A percentile compares a stretch with the other conserved stretches of the same genome.
phyloP scores from a whole-genome alignment of 2,113 vertebrate genomes.

The Siniperca chuatsi region DNA sequence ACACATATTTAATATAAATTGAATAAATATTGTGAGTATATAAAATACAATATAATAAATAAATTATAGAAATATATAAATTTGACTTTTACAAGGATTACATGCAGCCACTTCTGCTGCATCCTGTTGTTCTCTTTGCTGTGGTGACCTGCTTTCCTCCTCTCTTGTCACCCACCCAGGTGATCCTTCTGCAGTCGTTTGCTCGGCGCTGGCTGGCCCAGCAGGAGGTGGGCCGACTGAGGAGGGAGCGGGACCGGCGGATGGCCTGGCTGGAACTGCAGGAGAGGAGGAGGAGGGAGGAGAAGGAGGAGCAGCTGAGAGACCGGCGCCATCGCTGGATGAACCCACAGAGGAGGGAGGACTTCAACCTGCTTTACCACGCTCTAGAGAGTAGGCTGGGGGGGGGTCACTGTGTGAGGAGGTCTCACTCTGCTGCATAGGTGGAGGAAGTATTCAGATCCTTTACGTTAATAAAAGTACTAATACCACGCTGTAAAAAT shows the following conservation, averaged over 20 bases:
- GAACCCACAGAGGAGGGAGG: constrained; percentile 88
- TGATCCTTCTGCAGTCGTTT: constrained; percentile 88
- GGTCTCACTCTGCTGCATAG: too few relatives aligned
- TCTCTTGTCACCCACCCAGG: constrained; percentile 71
- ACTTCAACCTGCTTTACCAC: constrained; percentile 91
- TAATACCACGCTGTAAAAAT: not conserved
- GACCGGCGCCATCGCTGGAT: constrained; percentile 85
- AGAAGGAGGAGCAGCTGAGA: constrained; percentile 85
- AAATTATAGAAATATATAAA: too few relatives aligned
- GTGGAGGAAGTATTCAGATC: not conserved
- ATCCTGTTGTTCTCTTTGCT: too few relatives aligned
- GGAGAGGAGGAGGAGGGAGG: constrained; percentile 77
- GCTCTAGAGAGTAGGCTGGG: constrained; percentile 89
- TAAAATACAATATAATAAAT: too few relatives aligned
- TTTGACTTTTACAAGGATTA: too few relatives aligned
- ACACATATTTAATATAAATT: too few relatives aligned
- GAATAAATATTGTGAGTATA: too few relatives aligned
- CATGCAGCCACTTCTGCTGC: too few relatives aligned
- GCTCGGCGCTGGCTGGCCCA: constrained; percentile 88
- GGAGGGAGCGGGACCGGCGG: constrained; percentile 75
- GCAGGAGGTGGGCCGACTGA: constrained; percentile 79
- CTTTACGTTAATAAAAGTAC: not conserved
- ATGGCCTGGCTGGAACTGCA: constrained; percentile 85
- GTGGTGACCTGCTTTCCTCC: not conserved
- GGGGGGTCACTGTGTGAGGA: too few relatives aligned